These are phyloP conservation scores for Gari tellinella DNA, from an alignment of 2,888 invertebrate genomes.

Conservation along the genomic window DNA sequence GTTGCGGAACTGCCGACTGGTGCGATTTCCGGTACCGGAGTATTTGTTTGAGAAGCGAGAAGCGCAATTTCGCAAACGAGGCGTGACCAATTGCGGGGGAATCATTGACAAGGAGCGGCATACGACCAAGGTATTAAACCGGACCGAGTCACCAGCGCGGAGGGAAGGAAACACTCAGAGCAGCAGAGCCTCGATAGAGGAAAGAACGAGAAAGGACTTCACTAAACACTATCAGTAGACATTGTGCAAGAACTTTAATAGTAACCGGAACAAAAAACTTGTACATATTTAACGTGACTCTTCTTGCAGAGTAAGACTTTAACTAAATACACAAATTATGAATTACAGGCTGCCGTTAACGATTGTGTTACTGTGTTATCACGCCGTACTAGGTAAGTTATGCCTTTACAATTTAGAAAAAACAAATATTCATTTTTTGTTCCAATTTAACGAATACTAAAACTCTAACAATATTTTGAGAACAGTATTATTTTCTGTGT, in stretches of 20 bases:
- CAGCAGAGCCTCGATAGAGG: no score
- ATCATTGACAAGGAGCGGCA: conserved; percentile 10
- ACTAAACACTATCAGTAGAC: no score
- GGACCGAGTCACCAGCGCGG: neutral
- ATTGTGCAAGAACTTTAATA: no score
- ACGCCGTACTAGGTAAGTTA: conserved; percentile 48
- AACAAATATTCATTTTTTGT: no score
- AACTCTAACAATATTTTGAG: no score
- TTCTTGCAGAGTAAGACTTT: neutral
- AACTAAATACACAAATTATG: conserved; percentile 10
- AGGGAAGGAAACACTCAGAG: neutral
- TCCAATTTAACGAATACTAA: no score
- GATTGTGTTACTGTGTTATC: conserved; percentile 36
- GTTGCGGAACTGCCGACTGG: conserved; percentile 18
- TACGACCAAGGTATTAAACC: neutral
- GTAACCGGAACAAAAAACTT: no score
- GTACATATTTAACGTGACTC: no score
- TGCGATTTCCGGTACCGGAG: conserved; percentile 46
- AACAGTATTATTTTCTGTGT: no score
- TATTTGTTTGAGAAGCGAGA: conserved; percentile 35
- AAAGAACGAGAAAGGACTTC: no score
- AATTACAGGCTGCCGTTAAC: conserved; percentile 31
- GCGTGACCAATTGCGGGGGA: conserved; percentile 49
- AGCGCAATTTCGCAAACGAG: conserved; percentile 33
- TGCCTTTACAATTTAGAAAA: no score